A percentile compares a stretch with the other conserved stretches of the same genome.
phyloP scores from a whole-genome alignment of 2,888 invertebrate genomes.

The Prosopocoilus inquinatus region DNA sequence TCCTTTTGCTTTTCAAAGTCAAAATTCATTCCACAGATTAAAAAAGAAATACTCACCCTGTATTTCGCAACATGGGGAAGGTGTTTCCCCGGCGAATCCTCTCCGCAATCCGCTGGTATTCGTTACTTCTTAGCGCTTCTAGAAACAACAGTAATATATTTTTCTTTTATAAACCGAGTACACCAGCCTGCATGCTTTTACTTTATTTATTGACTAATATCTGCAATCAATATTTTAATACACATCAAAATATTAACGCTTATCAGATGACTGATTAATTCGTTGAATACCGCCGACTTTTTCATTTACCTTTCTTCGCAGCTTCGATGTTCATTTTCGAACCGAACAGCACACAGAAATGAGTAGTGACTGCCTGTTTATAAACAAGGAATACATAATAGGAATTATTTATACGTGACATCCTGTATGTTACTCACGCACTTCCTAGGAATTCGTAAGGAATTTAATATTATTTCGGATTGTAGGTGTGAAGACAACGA shows the following conservation, averaged over 20 bases:
- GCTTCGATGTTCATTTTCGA: conserved; percentile 20
- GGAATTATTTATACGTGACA: conserved; percentile 26
- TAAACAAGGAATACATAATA: conserved; percentile 11
- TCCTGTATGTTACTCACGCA: conserved; percentile 18
- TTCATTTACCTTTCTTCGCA: conserved; percentile 21
- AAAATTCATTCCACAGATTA: background rate
- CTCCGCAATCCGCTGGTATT: conserved; percentile 27
- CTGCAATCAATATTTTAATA: too few species aligned
- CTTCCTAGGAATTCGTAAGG: background rate
- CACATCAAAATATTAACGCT: too few species aligned
- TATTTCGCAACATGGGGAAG: conserved; percentile 21
- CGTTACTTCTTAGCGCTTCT: conserved; percentile 29
- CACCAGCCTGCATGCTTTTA: too few species aligned
- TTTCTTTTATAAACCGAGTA: background rate
- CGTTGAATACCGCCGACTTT: background rate
- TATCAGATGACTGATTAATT: too few species aligned
- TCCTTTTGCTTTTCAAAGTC: conserved; percentile 2
- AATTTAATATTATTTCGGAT: background rate
- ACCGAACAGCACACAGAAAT: background rate
- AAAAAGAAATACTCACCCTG: conserved; percentile 20
- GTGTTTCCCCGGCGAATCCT: conserved; percentile 17
- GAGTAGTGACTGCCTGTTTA: background rate
- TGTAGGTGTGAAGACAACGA: background rate
- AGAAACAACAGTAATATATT: conserved; percentile 9
- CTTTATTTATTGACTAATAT: too few species aligned